Percentiles rank a stretch among this genome's conserved stretches.
Evolutionary conservation across 1,140 invertebrate genomes (phyloP).

Genomic region (Drosophila leontia): DNA sequence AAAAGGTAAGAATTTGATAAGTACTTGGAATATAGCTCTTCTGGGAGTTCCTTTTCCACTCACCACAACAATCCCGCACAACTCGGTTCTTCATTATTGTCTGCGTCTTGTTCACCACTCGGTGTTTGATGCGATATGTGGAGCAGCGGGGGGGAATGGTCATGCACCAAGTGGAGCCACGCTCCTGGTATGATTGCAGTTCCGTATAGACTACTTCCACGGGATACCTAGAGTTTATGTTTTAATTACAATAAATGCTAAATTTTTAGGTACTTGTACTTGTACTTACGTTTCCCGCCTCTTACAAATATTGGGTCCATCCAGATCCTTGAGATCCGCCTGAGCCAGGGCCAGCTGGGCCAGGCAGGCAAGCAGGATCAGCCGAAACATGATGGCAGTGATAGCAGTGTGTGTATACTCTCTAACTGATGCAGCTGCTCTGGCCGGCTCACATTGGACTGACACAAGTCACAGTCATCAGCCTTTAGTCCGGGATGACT

Average conservation of each 20-base stretch:
- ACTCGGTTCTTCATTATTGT: slow-evolving; percentile 90
- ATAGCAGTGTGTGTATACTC: slow-evolving; percentile 10
- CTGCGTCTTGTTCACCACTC: slow-evolving; percentile 90
- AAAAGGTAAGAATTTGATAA: background rate
- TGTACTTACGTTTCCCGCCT: slow-evolving; percentile 67
- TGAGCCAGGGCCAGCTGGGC: slow-evolving; percentile 25
- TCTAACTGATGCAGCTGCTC: slow-evolving; percentile 26
- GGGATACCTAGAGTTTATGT: slow-evolving; percentile 49
- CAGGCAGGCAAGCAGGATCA: slow-evolving; percentile 41
- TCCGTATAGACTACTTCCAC: slow-evolving; percentile 87
- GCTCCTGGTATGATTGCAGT: slow-evolving; percentile 92
- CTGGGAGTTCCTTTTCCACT: slow-evolving; percentile 44
- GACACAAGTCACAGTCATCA: slow-evolving; percentile 8
- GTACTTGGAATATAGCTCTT: background rate
- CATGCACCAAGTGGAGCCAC: slow-evolving; percentile 92
- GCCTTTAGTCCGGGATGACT: slow-evolving; percentile 12
- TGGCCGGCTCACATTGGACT: slow-evolving; percentile 42
- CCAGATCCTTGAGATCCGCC: slow-evolving; percentile 59
- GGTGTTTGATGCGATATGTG: slow-evolving; percentile 92
- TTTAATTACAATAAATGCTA: background rate
- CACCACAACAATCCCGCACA: slow-evolving; percentile 93
- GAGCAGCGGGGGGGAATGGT: slow-evolving; percentile 94
- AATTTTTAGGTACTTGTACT: background rate
- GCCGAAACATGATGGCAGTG: slow-evolving; percentile 41
- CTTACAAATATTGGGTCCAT: slow-evolving; percentile 79